Conservation (phyloP, 1,140 invertebrate genomes). For the Daktulosphaira vitifoliae region DNA sequence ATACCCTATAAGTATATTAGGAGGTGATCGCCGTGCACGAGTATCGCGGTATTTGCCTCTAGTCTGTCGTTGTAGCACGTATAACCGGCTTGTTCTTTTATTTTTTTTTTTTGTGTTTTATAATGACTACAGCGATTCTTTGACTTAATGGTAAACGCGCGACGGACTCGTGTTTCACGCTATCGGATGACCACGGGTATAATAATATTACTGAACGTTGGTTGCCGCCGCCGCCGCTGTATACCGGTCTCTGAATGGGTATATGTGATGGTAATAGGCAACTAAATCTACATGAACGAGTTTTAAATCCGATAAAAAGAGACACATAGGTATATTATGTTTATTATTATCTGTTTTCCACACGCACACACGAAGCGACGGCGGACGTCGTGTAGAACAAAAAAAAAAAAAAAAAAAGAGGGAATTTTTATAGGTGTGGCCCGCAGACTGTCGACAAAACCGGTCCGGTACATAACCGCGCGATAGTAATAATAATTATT, state of each 20-base stretch:
- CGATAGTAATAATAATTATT: constrained; percentile 25
- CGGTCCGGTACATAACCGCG: constrained; percentile 12
- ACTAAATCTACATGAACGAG: constrained; percentile 27
- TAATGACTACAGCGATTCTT: not conserved
- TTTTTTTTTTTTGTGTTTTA: not conserved
- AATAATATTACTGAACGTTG: too few species aligned
- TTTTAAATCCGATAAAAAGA: constrained; percentile 2
- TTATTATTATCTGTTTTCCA: not conserved
- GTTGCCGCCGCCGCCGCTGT: too few species aligned
- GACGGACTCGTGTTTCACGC: constrained; percentile 23
- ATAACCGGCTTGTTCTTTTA: not conserved
- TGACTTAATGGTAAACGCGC: not conserved
- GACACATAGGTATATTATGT: not conserved
- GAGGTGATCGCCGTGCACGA: too few species aligned
- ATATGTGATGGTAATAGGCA: constrained; percentile 15
- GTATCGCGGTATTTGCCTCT: too few species aligned
- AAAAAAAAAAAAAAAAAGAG: constrained; percentile 1
- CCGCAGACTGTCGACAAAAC: constrained; percentile 26
- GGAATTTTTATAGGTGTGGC: constrained; percentile 23
- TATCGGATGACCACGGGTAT: constrained; percentile 3
- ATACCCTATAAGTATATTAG: not conserved
- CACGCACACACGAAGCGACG: not conserved
- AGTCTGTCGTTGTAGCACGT: too few species aligned
- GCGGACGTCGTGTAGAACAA: not conserved
- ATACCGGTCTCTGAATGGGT: too few species aligned